Evolutionary conservation across 2,888 invertebrate species (phyloP), one percentile per base, ranked within the genome.

Genomic region (Ophion costatus): DNA sequence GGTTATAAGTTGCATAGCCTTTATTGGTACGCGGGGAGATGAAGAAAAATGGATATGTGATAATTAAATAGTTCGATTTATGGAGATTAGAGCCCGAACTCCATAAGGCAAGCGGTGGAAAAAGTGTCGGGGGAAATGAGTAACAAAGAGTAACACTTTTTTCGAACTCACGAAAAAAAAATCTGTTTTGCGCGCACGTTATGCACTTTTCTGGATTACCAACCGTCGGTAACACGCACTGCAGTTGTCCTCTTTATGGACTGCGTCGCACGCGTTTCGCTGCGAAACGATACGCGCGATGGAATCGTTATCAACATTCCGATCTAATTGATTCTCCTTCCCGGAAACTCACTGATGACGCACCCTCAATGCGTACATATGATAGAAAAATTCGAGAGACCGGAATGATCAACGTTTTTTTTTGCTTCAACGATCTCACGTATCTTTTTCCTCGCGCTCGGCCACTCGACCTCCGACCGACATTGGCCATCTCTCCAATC

Each of bases 381-480:
- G 38, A 9, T 11, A 51, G 51, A 51, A 14, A 14, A 14, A 51
- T 51, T 51, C 9, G 22, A 59, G 17, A 22, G 22, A 6, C 10
- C 20, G 7, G 1, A 10, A 59, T 20, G 20, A 59, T 59, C 59
- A 5, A 14, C 10, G 14, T 59, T 22, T 59, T 22, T 59, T 59
- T 4, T 59, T 22, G 20, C 20, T 20, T 38, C n/a, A 17, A 67
- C 38, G 17, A 66, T 61, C 22, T 61, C 11, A 29, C 33, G 1
- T 38, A 10, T 76, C 61, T n/a, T 64, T 69, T 51, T 83, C 57
- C 33, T 56, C 56, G 63, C 22, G 88, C 42, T 88, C 88, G 89
- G 89, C 88, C 89, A 88, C 42, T 88, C 88, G 89, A 90, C 88
- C 89, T 82, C 76, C 75, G 87, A 73, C 24, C 83, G 88, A 83